phyloP scores from a whole-genome alignment of 2,113 vertebrate genomes.

The Notarius lentiginosus region DNA sequence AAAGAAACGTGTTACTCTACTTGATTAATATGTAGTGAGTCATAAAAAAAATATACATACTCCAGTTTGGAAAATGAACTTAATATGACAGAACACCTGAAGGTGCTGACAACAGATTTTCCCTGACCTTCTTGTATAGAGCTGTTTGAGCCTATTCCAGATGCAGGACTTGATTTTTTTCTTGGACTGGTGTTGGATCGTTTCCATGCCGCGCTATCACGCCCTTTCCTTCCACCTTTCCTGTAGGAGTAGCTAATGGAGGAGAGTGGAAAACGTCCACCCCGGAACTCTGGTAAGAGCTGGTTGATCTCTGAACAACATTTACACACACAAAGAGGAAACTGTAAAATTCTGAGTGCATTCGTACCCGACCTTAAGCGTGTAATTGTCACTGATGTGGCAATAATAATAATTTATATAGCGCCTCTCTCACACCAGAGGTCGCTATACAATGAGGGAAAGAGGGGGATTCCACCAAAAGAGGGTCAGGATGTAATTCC shows the following conservation, averaged over 20 bases:
- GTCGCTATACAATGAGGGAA: too few species aligned
- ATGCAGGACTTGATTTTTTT: slow-evolving; percentile 78
- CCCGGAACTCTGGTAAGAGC: slow-evolving; percentile 83
- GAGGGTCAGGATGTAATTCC: too few species aligned
- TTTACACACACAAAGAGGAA: slow-evolving; percentile 18
- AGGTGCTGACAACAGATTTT: not conserved
- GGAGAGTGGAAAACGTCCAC: slow-evolving; percentile 83
- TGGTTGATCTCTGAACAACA: slow-evolving; percentile 80
- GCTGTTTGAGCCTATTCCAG: slow-evolving; percentile 71
- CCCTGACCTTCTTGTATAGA: slow-evolving; percentile 69
- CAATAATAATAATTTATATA: not conserved
- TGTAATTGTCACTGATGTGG: not conserved
- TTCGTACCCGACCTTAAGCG: not conserved
- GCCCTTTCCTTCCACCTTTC: slow-evolving; percentile 77
- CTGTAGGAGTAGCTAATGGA: slow-evolving; percentile 75
- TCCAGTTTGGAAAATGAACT: not conserved
- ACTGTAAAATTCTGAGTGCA: not conserved
- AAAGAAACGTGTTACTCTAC: not conserved
- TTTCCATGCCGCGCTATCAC: slow-evolving; percentile 80
- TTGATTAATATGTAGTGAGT: not conserved
- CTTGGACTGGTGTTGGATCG: slow-evolving; percentile 90
- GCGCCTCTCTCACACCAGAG: too few species aligned
- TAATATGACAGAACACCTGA: not conserved
- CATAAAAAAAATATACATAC: not conserved
- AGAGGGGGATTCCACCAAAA: too few species aligned